Evolutionary conservation across 64 coral and sea anemone species (phyloP), one percentile per base, ranked within the genome.

Genomic region (Anthopleura sola): DNA sequence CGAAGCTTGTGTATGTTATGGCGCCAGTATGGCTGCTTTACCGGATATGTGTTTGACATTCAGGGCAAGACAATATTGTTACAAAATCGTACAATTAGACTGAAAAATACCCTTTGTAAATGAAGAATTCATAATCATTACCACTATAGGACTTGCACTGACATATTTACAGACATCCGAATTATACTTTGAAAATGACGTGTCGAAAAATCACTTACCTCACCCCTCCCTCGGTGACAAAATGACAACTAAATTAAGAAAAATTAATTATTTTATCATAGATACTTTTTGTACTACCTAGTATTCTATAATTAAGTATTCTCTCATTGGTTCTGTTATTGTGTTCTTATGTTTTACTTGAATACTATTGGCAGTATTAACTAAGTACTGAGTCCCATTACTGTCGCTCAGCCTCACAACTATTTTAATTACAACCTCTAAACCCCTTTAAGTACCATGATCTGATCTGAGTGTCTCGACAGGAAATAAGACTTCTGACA

Each of bases 61-160:
- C n/a, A 13, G 76, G 76, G 9, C 76, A 79, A 44, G 76, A 79
- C 47, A 79, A 79, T 79, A 48, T 38, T 79, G 76, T 79, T 79
- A 79, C 76, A 33, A 48, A 44, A 44, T 10, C 36, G 44, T 44
- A 79, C 37, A 79, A 79, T 79, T 48, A 79, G 24, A 44, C 20
- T 79, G 19, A 38, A 79, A 79, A 79, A 79, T 48, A 79, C 44
- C 76, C 36, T 79, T 79, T 44, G 76, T 44, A 71, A 71, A 71
- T 32, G 66, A 71, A 71, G 66, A 71, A 71, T 71, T 32, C n/a
- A 71, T 71, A 71, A 71, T 71, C 29, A 71, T 34, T 71, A 29
- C 23, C 20, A 71, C 10, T 28, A 48, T 71, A 29, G 17, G 44
- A 79, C 14, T 40, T 20, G 76, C 18, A 48, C 20, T 79, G 76